Conservation (phyloP, 2,888 invertebrate species). For the Dicyrtoma fusca region DNA sequence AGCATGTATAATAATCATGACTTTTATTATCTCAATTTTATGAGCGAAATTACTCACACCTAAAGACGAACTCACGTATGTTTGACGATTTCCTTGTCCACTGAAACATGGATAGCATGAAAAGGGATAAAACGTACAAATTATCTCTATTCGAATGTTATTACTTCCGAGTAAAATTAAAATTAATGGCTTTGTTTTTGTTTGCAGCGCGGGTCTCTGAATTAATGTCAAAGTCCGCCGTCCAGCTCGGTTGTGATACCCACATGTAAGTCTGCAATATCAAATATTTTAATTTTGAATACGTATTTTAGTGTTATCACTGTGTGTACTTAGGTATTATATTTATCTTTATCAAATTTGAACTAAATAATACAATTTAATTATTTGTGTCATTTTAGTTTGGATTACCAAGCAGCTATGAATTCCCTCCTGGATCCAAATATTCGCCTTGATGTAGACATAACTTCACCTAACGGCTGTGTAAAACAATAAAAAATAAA, state of each 20-base stretch:
- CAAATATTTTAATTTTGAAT: background rate
- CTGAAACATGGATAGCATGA: too few species aligned
- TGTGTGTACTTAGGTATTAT: background rate
- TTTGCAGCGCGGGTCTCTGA: slow-evolving; percentile 23
- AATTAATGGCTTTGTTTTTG: background rate
- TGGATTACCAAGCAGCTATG: slow-evolving; percentile 31
- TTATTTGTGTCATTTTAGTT: background rate
- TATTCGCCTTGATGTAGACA: slow-evolving; percentile 2
- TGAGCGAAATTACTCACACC: too few species aligned
- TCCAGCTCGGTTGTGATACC: slow-evolving; percentile 28
- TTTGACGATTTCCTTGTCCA: too few species aligned
- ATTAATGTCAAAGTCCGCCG: slow-evolving; percentile 31
- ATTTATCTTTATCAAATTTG: background rate
- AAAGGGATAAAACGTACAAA: too few species aligned
- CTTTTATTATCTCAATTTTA: too few species aligned
- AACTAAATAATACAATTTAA: background rate
- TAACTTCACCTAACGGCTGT: slow-evolving; percentile 21
- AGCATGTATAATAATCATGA: too few species aligned
- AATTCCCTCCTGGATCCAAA: slow-evolving; percentile 16
- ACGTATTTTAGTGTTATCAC: background rate
- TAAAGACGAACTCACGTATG: too few species aligned
- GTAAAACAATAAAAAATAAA: slow-evolving; percentile 10
- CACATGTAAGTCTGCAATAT: background rate
- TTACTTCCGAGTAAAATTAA: background rate
- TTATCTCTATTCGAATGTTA: too few species aligned